These are phyloP conservation scores for Lasioglossum marginatum DNA, from an alignment of 2,888 invertebrate genomes.

Conservation along the genomic window DNA sequence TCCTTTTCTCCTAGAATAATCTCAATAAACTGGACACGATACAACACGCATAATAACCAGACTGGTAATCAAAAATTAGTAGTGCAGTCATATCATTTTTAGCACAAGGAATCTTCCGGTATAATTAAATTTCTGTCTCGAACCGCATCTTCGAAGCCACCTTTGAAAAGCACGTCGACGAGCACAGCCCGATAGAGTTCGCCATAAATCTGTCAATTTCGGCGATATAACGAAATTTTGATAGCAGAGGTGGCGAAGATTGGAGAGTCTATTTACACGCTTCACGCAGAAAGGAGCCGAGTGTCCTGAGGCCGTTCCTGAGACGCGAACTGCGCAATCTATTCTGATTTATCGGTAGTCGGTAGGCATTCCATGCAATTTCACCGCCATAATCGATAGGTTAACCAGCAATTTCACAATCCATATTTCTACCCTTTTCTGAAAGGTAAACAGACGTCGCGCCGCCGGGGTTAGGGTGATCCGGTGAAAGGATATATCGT, in stretches of 20 bases:
- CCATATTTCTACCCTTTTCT: neutral
- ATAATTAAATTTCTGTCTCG: too few species aligned
- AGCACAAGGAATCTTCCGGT: too few species aligned
- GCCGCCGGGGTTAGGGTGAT: neutral
- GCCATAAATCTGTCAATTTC: too few species aligned
- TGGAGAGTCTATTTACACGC: neutral
- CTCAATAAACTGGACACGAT: too few species aligned
- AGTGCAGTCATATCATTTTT: too few species aligned
- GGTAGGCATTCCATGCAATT: neutral
- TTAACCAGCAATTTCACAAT: conserved; percentile 22
- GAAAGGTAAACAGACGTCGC: neutral
- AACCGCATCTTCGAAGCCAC: too few species aligned
- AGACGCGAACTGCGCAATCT: neutral
- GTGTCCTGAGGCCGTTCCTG: neutral
- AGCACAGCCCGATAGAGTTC: too few species aligned
- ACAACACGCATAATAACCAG: too few species aligned
- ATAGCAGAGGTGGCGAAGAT: neutral
- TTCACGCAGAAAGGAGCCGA: neutral
- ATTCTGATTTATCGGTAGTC: conserved; percentile 2
- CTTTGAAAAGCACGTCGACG: too few species aligned
- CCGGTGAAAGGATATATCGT: conserved; percentile 20
- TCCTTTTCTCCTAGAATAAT: too few species aligned
- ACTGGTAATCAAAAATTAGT: too few species aligned
- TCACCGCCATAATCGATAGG: neutral
- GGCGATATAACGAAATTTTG: neutral